These are phyloP conservation scores for Eretmodus cyanostictus DNA, from an alignment of 2,113 vertebrate genomes.

Conservation along the genomic window DNA sequence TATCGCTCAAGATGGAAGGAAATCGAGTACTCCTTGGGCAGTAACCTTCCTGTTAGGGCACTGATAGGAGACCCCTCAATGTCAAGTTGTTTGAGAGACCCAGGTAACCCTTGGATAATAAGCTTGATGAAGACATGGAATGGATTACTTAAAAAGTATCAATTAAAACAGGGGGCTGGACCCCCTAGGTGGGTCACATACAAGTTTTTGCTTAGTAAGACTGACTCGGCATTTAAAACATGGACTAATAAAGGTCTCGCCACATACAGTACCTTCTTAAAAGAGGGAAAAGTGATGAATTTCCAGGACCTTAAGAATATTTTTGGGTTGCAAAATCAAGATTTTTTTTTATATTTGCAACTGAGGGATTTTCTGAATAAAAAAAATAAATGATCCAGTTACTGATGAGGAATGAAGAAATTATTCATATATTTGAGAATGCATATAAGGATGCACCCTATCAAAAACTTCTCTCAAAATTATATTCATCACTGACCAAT, in stretches of 20 bases:
- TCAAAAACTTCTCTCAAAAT: not conserved
- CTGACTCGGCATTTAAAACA: not conserved
- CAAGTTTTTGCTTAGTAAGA: not conserved
- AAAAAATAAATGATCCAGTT: not conserved
- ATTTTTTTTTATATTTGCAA: not conserved
- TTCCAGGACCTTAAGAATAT: not conserved
- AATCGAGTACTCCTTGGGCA: not conserved
- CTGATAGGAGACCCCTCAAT: not conserved
- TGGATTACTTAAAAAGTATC: not conserved
- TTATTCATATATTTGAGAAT: not conserved
- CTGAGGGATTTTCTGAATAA: not conserved
- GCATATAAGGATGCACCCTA: not conserved
- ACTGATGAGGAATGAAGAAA: not conserved
- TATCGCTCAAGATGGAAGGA: not conserved
- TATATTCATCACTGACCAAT: not conserved
- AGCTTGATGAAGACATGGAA: not conserved
- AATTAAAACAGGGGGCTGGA: not conserved
- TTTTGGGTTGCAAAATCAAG: not conserved
- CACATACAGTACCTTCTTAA: not conserved
- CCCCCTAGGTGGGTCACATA: not conserved
- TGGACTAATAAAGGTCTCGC: not conserved
- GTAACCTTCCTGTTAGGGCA: not conserved
- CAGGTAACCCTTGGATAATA: not conserved
- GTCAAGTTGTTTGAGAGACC: not conserved
- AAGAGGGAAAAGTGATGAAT: not conserved